Conservation (phyloP, 2,888 invertebrate species). For the Thysanoteuthis rhombus region DNA sequence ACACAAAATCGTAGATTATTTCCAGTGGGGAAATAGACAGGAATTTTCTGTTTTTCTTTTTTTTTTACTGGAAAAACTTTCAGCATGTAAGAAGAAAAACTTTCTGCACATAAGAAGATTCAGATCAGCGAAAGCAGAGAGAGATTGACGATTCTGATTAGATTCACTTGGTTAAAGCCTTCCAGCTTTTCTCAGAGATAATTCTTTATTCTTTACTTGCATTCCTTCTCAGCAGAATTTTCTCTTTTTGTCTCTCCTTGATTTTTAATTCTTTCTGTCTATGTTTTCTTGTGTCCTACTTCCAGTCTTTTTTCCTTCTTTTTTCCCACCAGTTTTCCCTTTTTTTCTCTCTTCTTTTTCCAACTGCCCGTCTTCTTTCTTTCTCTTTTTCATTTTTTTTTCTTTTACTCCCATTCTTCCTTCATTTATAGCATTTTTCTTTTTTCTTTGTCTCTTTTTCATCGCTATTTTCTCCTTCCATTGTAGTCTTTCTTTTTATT, state of each 20-base stretch:
- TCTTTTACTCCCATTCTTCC: neutral
- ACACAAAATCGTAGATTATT: no score
- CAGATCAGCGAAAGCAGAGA: no score
- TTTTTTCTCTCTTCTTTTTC: neutral
- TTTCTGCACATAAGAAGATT: no score
- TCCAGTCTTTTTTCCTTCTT: neutral
- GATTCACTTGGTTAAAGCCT: no score
- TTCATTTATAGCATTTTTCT: neutral
- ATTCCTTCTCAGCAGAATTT: neutral
- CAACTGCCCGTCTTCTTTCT: neutral
- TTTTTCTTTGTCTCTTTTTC: neutral
- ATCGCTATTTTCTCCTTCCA: no score
- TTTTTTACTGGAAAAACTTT: no score
- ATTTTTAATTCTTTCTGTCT: neutral
- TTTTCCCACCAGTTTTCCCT: neutral
- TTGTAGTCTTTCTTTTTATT: no score
- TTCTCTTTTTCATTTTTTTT: neutral
- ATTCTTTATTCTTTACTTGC: neutral
- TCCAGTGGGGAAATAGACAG: no score
- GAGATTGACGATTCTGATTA: no score
- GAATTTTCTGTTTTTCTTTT: no score
- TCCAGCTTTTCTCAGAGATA: no score
- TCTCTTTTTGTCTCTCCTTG: neutral
- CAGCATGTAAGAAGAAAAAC: no score
- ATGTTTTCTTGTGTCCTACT: neutral